A percentile compares a stretch with the other conserved stretches of the same genome.
These are phyloP conservation scores for Rhea americana DNA, from an alignment of 2,113 vertebrate species.

Conservation along the genomic window DNA sequence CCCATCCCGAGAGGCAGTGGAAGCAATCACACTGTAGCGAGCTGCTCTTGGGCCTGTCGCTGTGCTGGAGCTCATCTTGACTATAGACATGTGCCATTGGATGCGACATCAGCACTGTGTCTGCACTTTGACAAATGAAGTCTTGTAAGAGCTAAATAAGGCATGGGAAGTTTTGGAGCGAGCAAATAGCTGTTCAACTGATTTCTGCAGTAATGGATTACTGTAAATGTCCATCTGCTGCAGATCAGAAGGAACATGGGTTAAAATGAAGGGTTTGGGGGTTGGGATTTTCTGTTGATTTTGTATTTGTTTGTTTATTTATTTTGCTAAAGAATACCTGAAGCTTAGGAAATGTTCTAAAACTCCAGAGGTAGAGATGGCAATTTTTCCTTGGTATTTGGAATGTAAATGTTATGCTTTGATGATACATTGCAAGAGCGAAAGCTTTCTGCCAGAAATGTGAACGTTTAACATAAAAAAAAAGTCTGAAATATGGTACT, in stretches of 20 bases:
- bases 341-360: constrained; percentile 22
- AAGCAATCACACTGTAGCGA: constrained; percentile 63
- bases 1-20: constrained; percentile 62
- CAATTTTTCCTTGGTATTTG: constrained; percentile 6
- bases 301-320: not conserved
- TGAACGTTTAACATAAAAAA: constrained; percentile 52
- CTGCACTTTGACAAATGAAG: constrained; percentile 73
- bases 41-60: constrained; percentile 45
- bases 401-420: constrained; percentile 51
- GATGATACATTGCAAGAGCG: constrained; percentile 57
- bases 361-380: constrained; percentile 6
- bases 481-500: constrained; percentile 21
- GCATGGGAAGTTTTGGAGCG: constrained; percentile 57
- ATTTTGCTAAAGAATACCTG: not conserved
- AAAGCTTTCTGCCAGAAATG: constrained; percentile 37
- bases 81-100: constrained; percentile 31
- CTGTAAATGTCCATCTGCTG: constrained; percentile 52
- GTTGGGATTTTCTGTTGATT: not conserved
- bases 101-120: constrained; percentile 66
- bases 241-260: constrained; percentile 11
- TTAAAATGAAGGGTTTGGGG: constrained; percentile 19
- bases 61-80: constrained; percentile 43
- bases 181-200: constrained; percentile 65
- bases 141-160: constrained; percentile 67
- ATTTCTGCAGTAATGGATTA: constrained; percentile 65